phyloP scores from a whole-genome alignment of 2,113 vertebrate species.

The Cacatua alba region DNA sequence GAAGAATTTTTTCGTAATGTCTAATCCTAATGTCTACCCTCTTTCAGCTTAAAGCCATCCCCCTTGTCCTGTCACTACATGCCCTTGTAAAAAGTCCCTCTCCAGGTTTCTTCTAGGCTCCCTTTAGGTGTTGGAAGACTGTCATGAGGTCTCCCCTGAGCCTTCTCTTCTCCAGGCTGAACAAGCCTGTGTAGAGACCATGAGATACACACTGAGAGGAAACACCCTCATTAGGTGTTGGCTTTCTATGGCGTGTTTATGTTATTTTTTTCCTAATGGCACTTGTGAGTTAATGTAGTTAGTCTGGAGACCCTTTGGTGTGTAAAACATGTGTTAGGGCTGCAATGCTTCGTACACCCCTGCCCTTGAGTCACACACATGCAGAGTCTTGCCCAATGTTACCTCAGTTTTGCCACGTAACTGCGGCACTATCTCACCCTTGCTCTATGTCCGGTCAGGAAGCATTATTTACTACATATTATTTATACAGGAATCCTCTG shows the following conservation, averaged over 20 bases:
- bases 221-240: neutral
- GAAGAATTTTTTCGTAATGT: neutral
- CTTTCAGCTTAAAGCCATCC: neutral
- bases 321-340: neutral
- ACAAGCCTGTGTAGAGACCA: neutral
- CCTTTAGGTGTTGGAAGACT: neutral
- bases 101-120: neutral
- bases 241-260: neutral
- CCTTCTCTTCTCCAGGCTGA: neutral
- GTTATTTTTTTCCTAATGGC: neutral
- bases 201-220: neutral
- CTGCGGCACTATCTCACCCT: neutral
- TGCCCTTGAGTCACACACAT: fast-evolving
- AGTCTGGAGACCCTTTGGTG: neutral
- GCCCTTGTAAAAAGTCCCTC: neutral
- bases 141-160: neutral
- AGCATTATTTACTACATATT: neutral
- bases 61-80: neutral
- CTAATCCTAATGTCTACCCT: neutral
- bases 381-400: neutral
- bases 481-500: neutral
- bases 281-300: neutral
- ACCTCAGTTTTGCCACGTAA: neutral
- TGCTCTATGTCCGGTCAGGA: neutral
- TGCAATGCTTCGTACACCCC: fast-evolving